Base-by-base conservation (phyloP, 1,140 invertebrate genomes). In the Drosophila bocki region DNA sequence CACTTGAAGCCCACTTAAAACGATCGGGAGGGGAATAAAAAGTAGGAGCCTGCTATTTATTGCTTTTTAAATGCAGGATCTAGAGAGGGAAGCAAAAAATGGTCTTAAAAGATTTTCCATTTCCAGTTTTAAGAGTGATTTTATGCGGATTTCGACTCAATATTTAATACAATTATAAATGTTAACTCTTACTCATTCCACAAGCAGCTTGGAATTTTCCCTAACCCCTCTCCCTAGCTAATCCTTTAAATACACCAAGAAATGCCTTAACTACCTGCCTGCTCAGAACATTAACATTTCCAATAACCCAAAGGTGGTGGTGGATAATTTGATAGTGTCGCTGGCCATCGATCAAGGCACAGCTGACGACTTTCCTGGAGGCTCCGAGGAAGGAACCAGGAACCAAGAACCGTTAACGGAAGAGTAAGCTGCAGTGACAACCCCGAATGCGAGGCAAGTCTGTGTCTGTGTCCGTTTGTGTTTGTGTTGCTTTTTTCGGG, bases 1-100 rank as follows among this genome's bases (percentile, higher is more conserved):
- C 85, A 88, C 85, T 90, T 82, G 63, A 77, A 26, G 75, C 51
- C 61, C 76, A 70, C 53, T 76, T 76, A 45, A 56, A 60, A 13
- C 13, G 64, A 37, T 56, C 26, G 65, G 8, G 19, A n/a, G 22
- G 68, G 39, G 11, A 53, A 44, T 45, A 37, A 53, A 67, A 70
- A 68, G 62, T 53, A 45, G 37, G 41, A 60, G 13, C 9, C 4
- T 8, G 15, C 26, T 19, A 47, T 17, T 62, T 65, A 44, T 62
- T 22, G 62, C 7, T 12, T 62, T 62, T 62, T 44, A 29, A 62
- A 44, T 32, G 9, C 6, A 12, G 19, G 13, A 33, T 26, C 17
- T 33, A 41, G 0, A 26, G 7, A 5, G 19, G 5, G 2, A 15
- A 22, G 1, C 3, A 29, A n/a, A 1, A 7, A n/a, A 41, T 3